Percentiles rank a stretch among this genome's conserved stretches.
Evolutionary conservation across 2,797 vertebrate species (phyloP).

Genomic region (Girardinus metallicus): DNA sequence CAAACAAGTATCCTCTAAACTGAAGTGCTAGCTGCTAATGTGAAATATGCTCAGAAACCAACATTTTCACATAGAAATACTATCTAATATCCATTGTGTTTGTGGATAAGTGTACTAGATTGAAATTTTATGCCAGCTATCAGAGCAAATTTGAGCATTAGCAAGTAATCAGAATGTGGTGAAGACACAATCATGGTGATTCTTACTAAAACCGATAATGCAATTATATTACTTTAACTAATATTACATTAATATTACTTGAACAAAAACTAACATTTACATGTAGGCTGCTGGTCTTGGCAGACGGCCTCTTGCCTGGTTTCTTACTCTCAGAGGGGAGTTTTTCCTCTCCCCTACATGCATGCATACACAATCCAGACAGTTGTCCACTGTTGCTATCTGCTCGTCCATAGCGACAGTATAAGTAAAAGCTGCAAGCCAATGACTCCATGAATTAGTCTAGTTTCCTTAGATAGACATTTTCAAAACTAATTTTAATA

Average conservation of each 20-base stretch:
- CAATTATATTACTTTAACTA: not conserved
- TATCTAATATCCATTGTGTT: not conserved
- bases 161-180: not conserved
- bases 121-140: not conserved
- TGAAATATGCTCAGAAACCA: not conserved
- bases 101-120: not conserved
- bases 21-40: not conserved
- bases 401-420: not conserved
- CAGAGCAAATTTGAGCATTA: not conserved
- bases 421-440: not conserved
- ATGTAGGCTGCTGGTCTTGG: not conserved
- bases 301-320: too few relatives aligned
- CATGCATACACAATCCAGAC: not conserved
- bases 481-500: not conserved
- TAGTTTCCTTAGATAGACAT: not conserved
- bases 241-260: not conserved
- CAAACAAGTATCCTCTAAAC: too few relatives aligned
- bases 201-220: not conserved
- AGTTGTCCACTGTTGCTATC: not conserved
- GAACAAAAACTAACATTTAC: not conserved
- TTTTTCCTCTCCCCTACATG: too few relatives aligned
- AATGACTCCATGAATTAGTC: not conserved
- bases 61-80: not conserved
- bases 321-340: too few relatives aligned
- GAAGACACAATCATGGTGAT: not conserved